phyloP scores from a whole-genome alignment of 2,797 vertebrate species.

The Platyrinchus mystaceus region DNA sequence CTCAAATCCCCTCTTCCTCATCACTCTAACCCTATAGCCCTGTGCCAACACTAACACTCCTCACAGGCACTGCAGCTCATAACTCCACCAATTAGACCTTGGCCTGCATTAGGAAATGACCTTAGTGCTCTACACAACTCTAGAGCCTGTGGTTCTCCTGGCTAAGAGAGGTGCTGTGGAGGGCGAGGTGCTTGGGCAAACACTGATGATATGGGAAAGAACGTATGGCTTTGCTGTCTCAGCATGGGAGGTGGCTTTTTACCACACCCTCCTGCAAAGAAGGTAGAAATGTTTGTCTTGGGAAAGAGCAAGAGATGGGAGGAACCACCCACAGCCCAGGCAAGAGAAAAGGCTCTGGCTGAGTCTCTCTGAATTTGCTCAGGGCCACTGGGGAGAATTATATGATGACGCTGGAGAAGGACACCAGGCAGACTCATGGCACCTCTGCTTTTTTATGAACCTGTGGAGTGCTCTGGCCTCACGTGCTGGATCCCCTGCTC shows the following conservation, averaged over 20 bases:
- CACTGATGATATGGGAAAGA: neutral
- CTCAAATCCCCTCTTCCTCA: neutral
- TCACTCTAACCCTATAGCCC: neutral
- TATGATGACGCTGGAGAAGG: neutral
- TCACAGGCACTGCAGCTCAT: neutral
- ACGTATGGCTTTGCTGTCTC: neutral
- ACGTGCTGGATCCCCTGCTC: neutral
- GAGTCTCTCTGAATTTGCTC: neutral
- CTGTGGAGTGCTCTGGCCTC: neutral
- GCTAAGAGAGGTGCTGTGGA: neutral
- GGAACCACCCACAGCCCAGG: neutral
- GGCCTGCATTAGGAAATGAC: neutral
- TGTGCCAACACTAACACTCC: neutral
- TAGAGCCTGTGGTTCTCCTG: neutral
- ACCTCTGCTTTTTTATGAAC: neutral
- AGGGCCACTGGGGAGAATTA: neutral
- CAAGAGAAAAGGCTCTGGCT: neutral
- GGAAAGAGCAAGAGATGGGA: neutral
- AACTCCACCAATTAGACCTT: neutral
- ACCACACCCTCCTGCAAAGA: neutral
- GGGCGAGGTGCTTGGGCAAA: neutral
- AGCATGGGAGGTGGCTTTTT: constrained; percentile 23
- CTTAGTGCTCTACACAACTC: neutral
- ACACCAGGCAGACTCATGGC: neutral
- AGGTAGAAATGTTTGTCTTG: constrained; percentile 1